A percentile compares a stretch with the other conserved stretches of the same genome.
Evolutionary conservation across 2,113 vertebrate species (phyloP).

Genomic region (Gnathonemus echidnorhynchus): DNA sequence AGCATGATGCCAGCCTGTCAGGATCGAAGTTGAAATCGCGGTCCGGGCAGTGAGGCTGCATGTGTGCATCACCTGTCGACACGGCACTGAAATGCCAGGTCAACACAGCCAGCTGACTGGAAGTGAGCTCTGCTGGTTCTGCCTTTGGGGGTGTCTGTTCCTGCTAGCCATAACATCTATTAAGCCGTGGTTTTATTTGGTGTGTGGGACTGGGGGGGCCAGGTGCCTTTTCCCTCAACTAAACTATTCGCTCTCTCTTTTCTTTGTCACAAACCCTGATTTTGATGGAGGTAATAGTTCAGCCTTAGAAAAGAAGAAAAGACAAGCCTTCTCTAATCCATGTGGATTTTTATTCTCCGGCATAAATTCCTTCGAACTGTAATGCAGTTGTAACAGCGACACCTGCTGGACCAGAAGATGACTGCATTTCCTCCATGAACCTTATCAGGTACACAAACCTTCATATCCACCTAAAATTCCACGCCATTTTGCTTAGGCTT

Average conservation of each 20-base stretch:
- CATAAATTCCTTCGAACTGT: background rate
- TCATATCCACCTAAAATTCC: background rate
- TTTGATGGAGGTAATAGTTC: background rate
- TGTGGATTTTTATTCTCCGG: background rate
- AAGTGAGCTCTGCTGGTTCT: background rate
- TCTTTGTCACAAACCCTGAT: background rate
- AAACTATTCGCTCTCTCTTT: background rate
- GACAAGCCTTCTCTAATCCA: background rate
- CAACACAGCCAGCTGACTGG: background rate
- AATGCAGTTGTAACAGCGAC: slow-evolving; percentile 2
- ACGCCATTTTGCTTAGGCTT: background rate
- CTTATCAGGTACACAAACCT: background rate
- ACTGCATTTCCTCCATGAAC: background rate
- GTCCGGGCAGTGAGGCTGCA: background rate
- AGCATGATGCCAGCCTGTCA: background rate
- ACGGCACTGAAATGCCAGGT: background rate
- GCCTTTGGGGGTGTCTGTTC: background rate
- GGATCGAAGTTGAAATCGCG: background rate
- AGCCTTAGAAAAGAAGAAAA: background rate
- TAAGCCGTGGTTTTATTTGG: background rate
- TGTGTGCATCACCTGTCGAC: background rate
- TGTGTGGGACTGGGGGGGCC: background rate
- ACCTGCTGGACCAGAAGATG: background rate
- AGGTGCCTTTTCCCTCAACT: background rate
- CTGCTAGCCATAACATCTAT: background rate